Evolutionary conservation across 2,113 vertebrate species (phyloP), one percentile per base, ranked within the genome.

Genomic region (Paraplagusia blochii): DNA sequence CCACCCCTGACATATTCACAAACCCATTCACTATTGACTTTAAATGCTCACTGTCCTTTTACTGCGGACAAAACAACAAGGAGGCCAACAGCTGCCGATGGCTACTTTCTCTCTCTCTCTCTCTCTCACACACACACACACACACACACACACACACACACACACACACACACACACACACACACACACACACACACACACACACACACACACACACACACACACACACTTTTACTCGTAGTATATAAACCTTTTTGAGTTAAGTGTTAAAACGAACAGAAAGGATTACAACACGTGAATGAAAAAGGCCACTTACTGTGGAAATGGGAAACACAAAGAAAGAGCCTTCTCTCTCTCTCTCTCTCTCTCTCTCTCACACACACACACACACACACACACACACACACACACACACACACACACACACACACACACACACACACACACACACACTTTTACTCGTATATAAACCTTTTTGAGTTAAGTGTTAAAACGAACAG

Each of bases 261-360:
- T 2, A 7, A 1, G 9, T n/a, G 6, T 40, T 48, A 4, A 19
- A 61, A 58, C 66, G 9, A 42, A 5, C 9, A 6, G 19, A 61
- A 52, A 38, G 53, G 12, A 5, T 7, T n/a, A 5, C 4, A 43
- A 43, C 14, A 43, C 13, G 42, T n/a, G 16, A 16, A 11, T 44
- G 11, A 6, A 1, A 62, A 70, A 67, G 39, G 16, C 4, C n/a
- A 79, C 86, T 88, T 76, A 86, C 86, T 63, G 50, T 56, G 36
- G 64, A 62, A 49, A 66, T 10, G 38, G 66, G 63, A 66, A 53
- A 56, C 62, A 86, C 72, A 84, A 83, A 81, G n/a, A n/a, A n/a
- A n/a, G 81, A 64, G 53, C 69, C 7, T 80, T 52, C n/a, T n/a
- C n/a, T n/a, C n/a, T n/a, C n/a, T n/a, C n/a, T n/a, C n/a, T n/a